phyloP scores from a whole-genome alignment of 2,113 vertebrate species.

The Sebastes schlegelii region DNA sequence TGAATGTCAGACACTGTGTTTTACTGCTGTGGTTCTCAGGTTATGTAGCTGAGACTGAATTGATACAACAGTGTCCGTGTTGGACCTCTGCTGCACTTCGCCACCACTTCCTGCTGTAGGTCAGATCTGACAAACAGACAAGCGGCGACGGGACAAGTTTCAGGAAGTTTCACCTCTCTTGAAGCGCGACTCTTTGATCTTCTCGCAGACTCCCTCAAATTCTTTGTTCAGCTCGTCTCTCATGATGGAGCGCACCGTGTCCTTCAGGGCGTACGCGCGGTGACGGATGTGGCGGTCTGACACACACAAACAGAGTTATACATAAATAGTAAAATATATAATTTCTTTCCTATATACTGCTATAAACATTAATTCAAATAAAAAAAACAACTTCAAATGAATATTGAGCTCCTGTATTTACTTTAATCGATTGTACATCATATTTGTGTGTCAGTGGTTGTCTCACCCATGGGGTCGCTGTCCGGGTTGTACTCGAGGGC shows the following conservation, averaged over 20 bases:
- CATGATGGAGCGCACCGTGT: slow-evolving; percentile 89
- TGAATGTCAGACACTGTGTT: neutral
- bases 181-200: slow-evolving; percentile 88
- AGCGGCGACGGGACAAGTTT: neutral
- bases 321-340: no score
- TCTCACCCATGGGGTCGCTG: slow-evolving; percentile 87
- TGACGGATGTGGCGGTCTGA: slow-evolving; percentile 92
- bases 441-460: no score
- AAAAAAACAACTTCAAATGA: no score
- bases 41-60: neutral
- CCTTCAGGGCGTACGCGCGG: slow-evolving; percentile 89
- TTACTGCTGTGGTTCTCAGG: neutral
- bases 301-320: slow-evolving; percentile 36
- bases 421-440: no score
- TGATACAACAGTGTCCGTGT: neutral
- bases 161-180: slow-evolving; percentile 84
- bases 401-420: no score
- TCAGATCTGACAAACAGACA: neutral
- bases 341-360: no score
- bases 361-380: no score
- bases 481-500: slow-evolving; percentile 92
- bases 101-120: no score
- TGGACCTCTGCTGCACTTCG: no score
- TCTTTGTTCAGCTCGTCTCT: slow-evolving; percentile 91
- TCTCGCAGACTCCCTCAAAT: slow-evolving; percentile 89